These are phyloP conservation scores for Reinhardtius hippoglossoides DNA, from an alignment of 2,113 vertebrate genomes.

Conservation along the genomic window DNA sequence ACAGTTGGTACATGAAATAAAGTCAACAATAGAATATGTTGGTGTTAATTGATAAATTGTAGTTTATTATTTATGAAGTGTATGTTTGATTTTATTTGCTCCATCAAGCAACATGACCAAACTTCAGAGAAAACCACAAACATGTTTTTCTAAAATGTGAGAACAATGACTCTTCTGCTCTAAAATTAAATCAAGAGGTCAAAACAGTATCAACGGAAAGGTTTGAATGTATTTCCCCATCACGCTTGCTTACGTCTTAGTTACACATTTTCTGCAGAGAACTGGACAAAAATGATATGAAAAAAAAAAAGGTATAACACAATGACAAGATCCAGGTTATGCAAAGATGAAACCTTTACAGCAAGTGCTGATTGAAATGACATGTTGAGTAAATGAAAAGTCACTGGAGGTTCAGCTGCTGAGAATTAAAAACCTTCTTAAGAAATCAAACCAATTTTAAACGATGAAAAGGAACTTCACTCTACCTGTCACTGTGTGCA, in stretches of 20 bases:
- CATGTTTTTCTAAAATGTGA: background rate
- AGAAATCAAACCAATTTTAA: background rate
- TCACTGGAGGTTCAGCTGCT: background rate
- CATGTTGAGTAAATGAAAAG: background rate
- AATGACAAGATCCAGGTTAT: background rate
- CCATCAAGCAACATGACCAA: too few species aligned
- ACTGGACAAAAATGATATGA: too few species aligned
- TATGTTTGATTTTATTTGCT: background rate
- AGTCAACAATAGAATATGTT: background rate
- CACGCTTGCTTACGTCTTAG: background rate
- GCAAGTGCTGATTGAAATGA: background rate
- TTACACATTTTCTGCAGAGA: background rate
- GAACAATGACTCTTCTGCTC: background rate
- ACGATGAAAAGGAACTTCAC: background rate
- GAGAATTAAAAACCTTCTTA: too few species aligned
- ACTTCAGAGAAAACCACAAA: background rate
- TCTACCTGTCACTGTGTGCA: background rate
- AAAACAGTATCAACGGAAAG: background rate
- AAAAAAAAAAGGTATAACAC: background rate
- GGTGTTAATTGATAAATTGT: background rate
- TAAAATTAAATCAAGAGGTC: conserved; percentile 1
- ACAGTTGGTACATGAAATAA: background rate
- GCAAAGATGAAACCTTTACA: conserved; percentile 1
- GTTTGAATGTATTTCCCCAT: background rate
- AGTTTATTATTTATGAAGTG: too few species aligned